A percentile compares a stretch with the other conserved stretches of the same genome.
phyloP scores from a whole-genome alignment of 2,797 vertebrate species.

The Clarias platycephalus region DNA sequence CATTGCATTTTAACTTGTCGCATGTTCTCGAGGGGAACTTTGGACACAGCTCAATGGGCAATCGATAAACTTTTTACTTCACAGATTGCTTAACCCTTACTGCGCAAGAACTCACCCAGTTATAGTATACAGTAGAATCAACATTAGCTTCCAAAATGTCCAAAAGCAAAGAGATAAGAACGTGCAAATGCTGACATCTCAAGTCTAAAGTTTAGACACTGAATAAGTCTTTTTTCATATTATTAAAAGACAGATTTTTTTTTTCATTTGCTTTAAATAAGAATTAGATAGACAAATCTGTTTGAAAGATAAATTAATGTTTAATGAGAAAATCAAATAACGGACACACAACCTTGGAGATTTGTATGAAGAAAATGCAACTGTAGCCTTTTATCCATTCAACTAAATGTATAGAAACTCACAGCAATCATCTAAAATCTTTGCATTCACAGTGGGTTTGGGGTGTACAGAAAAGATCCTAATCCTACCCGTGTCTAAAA shows the following conservation, averaged over 20 bases:
- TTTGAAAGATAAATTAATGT: not conserved
- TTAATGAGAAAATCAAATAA: not conserved
- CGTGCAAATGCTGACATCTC: not conserved
- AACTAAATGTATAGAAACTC: not conserved
- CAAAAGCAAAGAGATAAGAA: not conserved
- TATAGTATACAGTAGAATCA: not conserved
- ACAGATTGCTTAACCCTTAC: not conserved
- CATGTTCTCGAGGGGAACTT: conserved; percentile 19
- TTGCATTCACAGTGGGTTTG: not conserved
- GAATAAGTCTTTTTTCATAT: not conserved
- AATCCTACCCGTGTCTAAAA: not conserved
- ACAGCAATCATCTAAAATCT: not conserved
- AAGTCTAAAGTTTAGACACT: no score
- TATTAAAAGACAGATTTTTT: not conserved
- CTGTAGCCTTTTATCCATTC: no score
- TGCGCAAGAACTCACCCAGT: not conserved
- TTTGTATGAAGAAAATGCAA: no score
- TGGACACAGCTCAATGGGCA: conserved; percentile 19
- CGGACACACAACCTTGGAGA: no score
- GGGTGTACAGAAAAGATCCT: not conserved
- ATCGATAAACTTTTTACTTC: conserved; percentile 29
- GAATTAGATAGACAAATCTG: not conserved
- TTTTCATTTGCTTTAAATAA: not conserved
- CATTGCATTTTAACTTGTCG: not conserved
- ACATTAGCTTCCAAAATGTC: not conserved